phyloP scores from a whole-genome alignment of 1,140 invertebrate genomes.

The Coboldia fuscipes region DNA sequence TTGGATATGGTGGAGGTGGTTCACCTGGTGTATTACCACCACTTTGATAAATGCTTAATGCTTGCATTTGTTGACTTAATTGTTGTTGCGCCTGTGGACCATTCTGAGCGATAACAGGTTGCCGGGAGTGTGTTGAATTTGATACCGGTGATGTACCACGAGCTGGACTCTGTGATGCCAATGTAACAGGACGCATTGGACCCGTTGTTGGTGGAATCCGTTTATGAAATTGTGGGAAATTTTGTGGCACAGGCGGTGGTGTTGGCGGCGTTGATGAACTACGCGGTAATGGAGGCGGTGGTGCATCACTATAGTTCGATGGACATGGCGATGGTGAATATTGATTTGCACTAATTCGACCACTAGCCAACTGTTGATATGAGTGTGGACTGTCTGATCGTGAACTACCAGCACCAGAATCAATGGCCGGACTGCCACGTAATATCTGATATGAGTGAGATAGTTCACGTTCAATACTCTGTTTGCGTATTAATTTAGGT shows the following conservation, averaged over 20 bases:
- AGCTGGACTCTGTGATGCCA: slow-evolving; percentile 33
- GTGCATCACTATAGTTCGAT: slow-evolving; percentile 35
- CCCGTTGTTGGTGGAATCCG: slow-evolving; percentile 50
- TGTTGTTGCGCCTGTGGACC: slow-evolving; percentile 60
- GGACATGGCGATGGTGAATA: slow-evolving; percentile 40
- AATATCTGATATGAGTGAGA: slow-evolving; percentile 24
- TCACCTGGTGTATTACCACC: slow-evolving; percentile 34
- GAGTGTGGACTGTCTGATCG: slow-evolving; percentile 70
- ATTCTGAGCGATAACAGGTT: slow-evolving; percentile 20
- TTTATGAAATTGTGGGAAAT: slow-evolving; percentile 64
- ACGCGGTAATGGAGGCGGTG: slow-evolving; percentile 48
- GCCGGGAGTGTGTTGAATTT: slow-evolving; percentile 19
- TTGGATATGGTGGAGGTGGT: slow-evolving; percentile 51
- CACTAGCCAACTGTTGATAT: slow-evolving; percentile 17
- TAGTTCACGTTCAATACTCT: slow-evolving; percentile 62
- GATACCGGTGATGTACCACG: slow-evolving; percentile 59
- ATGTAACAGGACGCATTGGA: slow-evolving; percentile 11
- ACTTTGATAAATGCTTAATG: slow-evolving; percentile 54
- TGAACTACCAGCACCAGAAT: slow-evolving; percentile 69
- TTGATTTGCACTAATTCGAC: slow-evolving; percentile 25
- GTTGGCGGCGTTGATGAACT: slow-evolving; percentile 49
- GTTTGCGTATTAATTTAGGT: slow-evolving; percentile 62
- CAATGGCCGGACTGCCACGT: slow-evolving; percentile 62
- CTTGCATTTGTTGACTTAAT: slow-evolving; percentile 66
- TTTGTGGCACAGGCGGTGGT: slow-evolving; percentile 35